phyloP scores from a whole-genome alignment of 2,113 vertebrate species.

The Labeo rohita region DNA sequence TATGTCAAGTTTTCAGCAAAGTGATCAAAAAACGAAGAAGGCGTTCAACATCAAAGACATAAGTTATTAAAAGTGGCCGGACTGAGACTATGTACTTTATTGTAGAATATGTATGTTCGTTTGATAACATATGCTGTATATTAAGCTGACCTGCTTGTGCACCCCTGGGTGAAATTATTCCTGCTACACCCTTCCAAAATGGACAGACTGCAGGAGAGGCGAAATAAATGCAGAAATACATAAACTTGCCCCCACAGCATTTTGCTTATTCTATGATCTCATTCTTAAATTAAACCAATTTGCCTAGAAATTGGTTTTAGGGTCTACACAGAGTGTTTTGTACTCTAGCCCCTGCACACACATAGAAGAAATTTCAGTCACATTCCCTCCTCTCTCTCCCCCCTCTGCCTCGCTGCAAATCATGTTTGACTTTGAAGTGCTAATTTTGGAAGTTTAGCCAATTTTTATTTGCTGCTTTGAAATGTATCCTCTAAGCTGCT shows the following conservation, averaged over 20 bases:
- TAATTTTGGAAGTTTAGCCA: conserved; percentile 88
- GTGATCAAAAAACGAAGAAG: neutral
- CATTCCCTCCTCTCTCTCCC: conserved; percentile 71
- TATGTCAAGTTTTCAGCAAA: conserved; percentile 11
- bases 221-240: conserved; percentile 73
- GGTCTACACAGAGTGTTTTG: conserved; percentile 79
- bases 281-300: conserved; percentile 85
- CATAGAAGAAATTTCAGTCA: conserved; percentile 74
- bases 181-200: conserved; percentile 26
- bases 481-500: conserved; percentile 84
- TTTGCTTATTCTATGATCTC: conserved; percentile 82
- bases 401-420: conserved; percentile 77
- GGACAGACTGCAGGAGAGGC: conserved; percentile 56
- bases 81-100: conserved; percentile 4
- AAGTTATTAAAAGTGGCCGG: conserved; percentile 60
- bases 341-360: conserved; percentile 70
- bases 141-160: conserved; percentile 40
- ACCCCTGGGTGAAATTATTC: conserved; percentile 37
- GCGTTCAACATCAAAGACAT: conserved; percentile 60
- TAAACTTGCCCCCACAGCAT: conserved; percentile 78
- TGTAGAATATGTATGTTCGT: conserved; percentile 31
- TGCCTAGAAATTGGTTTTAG: conserved; percentile 85
- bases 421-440: conserved; percentile 86
- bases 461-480: conserved; percentile 87
- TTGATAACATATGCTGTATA: conserved; percentile 2